phyloP scores from a whole-genome alignment of 30 jellyfish, hydroid and myxozoan genomes.

The Phacellophora camtschatica region DNA sequence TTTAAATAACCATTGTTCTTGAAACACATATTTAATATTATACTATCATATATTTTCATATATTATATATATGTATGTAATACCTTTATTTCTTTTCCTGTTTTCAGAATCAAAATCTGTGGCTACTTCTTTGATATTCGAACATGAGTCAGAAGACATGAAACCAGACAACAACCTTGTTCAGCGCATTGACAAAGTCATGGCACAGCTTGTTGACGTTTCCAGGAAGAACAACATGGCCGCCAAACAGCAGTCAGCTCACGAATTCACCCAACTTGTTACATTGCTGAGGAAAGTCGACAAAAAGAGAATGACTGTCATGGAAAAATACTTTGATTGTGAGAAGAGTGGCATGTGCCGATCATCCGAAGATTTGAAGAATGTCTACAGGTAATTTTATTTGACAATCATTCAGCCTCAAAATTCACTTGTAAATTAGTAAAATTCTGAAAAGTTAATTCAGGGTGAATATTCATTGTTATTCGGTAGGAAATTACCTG shows the following conservation, averaged over 20 bases:
- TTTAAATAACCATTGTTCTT: too few relatives aligned
- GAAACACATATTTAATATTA: neutral
- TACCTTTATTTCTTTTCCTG: neutral
- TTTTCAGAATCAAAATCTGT: conserved; percentile 29
- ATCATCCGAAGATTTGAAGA: conserved; percentile 45
- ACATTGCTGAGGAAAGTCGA: conserved; percentile 81
- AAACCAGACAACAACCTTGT: conserved; percentile 83
- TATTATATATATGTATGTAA: neutral
- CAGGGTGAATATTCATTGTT: too few relatives aligned
- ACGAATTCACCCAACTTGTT: conserved; percentile 91
- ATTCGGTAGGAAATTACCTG: too few relatives aligned
- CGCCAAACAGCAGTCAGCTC: conserved; percentile 90
- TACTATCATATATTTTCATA: neutral
- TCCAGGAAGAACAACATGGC: conserved; percentile 26
- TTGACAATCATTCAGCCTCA: too few relatives aligned
- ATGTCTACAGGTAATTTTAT: conserved; percentile 79
- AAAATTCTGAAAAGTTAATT: too few relatives aligned
- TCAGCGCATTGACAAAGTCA: conserved; percentile 74
- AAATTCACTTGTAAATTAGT: too few relatives aligned
- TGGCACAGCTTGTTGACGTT: conserved; percentile 73
- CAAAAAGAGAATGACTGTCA: conserved; percentile 86
- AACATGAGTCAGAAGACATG: conserved; percentile 66
- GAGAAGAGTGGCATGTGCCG: conserved; percentile 71
- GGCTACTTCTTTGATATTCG: conserved; percentile 70
- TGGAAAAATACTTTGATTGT: conserved; percentile 90